phyloP scores from a whole-genome alignment of 2,797 vertebrate genomes.

The Crypturellus tataupa region DNA sequence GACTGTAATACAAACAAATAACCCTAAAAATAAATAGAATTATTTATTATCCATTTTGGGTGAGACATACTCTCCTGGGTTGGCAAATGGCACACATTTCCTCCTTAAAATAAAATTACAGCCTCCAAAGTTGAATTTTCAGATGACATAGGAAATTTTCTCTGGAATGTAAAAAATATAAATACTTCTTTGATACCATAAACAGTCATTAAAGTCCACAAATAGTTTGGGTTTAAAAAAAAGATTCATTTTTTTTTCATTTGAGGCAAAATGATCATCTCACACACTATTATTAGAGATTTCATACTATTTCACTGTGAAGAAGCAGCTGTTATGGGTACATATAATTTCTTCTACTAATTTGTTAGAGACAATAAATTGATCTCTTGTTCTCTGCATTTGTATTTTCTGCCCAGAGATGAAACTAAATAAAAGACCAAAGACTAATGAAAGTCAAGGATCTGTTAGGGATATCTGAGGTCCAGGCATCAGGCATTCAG shows the following conservation, averaged over 20 bases:
- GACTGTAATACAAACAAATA: background rate
- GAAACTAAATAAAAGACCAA: background rate
- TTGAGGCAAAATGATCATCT: background rate
- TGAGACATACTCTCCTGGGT: too few relatives aligned
- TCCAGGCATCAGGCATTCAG: background rate
- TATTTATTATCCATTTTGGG: background rate
- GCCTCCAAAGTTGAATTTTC: background rate
- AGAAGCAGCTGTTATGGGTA: rapidly evolving
- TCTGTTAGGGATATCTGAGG: background rate
- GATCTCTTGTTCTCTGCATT: background rate
- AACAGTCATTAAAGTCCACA: background rate
- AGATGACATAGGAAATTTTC: background rate
- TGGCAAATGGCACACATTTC: background rate
- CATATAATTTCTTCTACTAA: background rate
- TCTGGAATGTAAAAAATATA: background rate
- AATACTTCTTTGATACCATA: background rate
- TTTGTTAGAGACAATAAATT: background rate
- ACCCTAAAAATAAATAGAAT: background rate
- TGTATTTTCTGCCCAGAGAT: background rate
- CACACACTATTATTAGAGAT: background rate
- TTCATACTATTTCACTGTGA: background rate
- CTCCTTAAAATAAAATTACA: background rate
- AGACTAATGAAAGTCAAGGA: background rate
- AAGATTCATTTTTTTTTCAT: background rate
- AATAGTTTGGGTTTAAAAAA: background rate